Percentiles rank a stretch among this genome's conserved stretches.
Evolutionary conservation across 2,113 vertebrate genomes (phyloP).

Genomic region (Polyodon spathula): DNA sequence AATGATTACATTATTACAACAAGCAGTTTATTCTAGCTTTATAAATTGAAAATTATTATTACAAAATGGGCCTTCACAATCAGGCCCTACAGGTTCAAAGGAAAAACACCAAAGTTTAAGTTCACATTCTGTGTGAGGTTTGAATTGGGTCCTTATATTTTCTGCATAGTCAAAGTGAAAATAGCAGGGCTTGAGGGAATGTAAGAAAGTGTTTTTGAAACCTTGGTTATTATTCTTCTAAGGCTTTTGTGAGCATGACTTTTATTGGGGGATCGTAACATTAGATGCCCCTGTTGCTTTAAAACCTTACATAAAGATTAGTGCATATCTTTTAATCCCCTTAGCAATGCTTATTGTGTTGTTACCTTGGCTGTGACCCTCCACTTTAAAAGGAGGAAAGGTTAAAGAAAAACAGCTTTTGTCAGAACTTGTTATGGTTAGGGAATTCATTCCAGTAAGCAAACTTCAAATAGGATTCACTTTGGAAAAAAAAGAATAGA

Average conservation of each 20-base stretch:
- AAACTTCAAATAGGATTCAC: neutral
- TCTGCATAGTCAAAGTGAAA: no score
- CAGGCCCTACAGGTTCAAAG: no score
- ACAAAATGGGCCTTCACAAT: no score
- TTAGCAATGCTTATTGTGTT: conserved; percentile 5
- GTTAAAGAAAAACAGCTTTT: neutral
- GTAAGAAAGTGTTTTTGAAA: neutral
- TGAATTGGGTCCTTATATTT: no score
- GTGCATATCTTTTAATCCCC: conserved; percentile 12
- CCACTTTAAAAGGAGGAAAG: neutral
- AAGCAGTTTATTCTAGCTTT: no score
- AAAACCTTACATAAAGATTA: conserved; percentile 9
- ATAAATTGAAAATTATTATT: no score
- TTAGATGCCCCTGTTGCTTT: neutral
- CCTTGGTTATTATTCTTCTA: no score
- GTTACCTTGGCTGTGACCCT: neutral
- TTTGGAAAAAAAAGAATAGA: neutral
- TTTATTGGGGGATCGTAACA: neutral
- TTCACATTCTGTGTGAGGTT: no score
- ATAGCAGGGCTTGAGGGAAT: neutral
- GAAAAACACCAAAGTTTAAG: no score
- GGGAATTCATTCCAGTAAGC: neutral
- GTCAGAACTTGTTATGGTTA: neutral
- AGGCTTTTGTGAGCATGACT: no score
- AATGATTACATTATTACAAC: no score